Evolutionary conservation across 2,888 invertebrate species (phyloP), one percentile per base, ranked within the genome.

Genomic region (Sycophila texana): DNA sequence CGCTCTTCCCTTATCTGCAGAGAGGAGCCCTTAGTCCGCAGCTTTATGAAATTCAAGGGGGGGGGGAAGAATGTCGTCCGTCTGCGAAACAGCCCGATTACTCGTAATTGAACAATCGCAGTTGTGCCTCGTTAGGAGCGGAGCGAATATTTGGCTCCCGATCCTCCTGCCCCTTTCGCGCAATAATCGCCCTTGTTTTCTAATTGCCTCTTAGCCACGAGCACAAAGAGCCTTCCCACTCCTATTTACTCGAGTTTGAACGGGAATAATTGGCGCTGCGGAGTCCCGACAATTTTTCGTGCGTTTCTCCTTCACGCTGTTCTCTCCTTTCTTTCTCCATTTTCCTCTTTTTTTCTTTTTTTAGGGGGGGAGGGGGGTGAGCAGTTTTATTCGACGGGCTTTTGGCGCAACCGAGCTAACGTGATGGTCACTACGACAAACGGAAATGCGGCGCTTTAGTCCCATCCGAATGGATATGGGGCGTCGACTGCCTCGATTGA

Each of bases 121-220:
- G 57, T 65, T 66, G 65, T 74, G 39, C 39, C 65, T 57, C 73
- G 39, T 63, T 63, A 53, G 47, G 47, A 22, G 18, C 55, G 60
- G 26, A 18, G 47, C 65, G 66, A 66, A 66, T 58, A 74, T 66
- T 74, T 58, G 26, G 26, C 65, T 30, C 55, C 13, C 55, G 10
- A n/a, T 55, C 61, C 16, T 5, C 30, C 22, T 39, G 30, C 26
- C 26, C 18, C 22, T 22, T 16, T 51, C 57, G 75, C 75, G 55
- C 63, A 68, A 76, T 76, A 76, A 76, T 76, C 68, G 68, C 65
- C 65, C 77, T 77, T 77, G 70, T 77, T 71, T 77, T 77, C 70
- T 77, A 77, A 77, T 77, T 77, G 77, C 71, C 58, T 39, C 71
- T 66, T 61, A 16, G 30, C 30, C 49, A 10, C 13, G 12, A 7